These are phyloP conservation scores for Cariama cristata DNA, from an alignment of 2,113 vertebrate genomes.

Conservation along the genomic window DNA sequence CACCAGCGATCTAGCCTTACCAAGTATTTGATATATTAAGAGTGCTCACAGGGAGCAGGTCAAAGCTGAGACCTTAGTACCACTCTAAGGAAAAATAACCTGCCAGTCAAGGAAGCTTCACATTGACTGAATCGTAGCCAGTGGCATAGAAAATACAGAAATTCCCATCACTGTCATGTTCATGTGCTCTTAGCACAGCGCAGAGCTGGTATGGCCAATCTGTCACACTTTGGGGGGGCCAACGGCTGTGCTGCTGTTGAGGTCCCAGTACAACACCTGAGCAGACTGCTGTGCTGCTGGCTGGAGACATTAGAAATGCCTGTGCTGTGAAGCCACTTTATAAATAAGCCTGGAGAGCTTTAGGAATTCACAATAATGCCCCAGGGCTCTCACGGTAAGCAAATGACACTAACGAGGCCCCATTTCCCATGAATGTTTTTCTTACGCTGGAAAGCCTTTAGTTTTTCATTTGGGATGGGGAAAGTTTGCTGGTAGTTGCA, in stretches of 20 bases:
- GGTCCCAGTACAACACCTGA: not conserved
- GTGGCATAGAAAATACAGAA: not conserved
- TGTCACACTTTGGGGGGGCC: not conserved
- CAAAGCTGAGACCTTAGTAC: not conserved
- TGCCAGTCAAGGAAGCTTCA: not conserved
- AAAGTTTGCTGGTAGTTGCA: not conserved
- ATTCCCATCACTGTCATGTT: too few relatives aligned
- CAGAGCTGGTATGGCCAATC: not conserved
- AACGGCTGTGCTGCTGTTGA: not conserved
- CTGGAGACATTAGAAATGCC: not conserved
- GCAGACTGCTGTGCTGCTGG: not conserved
- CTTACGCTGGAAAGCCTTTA: not conserved
- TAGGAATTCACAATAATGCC: not conserved
- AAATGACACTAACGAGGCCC: not conserved
- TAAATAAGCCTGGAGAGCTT: not conserved
- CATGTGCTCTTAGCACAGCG: accelerated
- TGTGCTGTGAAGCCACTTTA: not conserved
- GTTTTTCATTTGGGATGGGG: not conserved
- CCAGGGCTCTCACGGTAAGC: not conserved
- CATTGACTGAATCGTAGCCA: not conserved
- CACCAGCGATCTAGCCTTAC: not conserved
- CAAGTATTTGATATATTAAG: not conserved
- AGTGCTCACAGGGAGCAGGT: not conserved
- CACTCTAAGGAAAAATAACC: not conserved
- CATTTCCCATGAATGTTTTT: not conserved